A percentile compares a stretch with the other conserved stretches of the same genome.
These are phyloP conservation scores for Rhingia rostrata DNA, from an alignment of 2,888 invertebrate genomes.

Conservation along the genomic window DNA sequence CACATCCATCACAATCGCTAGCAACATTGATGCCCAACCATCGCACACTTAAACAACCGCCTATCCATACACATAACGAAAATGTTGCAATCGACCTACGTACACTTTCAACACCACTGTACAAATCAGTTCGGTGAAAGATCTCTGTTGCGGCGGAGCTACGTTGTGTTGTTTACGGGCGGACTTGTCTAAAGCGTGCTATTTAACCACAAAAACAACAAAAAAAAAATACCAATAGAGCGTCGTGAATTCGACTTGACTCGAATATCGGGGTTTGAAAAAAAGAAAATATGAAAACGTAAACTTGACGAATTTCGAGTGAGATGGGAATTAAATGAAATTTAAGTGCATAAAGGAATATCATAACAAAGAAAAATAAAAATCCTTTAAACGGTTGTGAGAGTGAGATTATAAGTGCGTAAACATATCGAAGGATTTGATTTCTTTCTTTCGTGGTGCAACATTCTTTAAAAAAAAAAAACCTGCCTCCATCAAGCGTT, in stretches of 20 bases:
- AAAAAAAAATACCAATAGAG: conserved; percentile 17
- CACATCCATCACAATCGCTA: neutral
- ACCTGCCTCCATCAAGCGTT: conserved; percentile 16
- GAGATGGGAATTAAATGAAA: neutral
- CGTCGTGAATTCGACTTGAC: neutral
- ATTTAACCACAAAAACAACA: conserved; percentile 14
- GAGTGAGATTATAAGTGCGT: conserved; percentile 1
- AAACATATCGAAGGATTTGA: neutral
- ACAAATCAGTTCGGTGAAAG: conserved; percentile 69
- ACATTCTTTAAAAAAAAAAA: conserved; percentile 19
- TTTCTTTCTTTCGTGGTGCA: conserved; percentile 47
- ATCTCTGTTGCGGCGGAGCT: conserved; percentile 71
- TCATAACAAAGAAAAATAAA: neutral
- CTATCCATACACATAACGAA: conserved; percentile 29
- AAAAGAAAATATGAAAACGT: neutral
- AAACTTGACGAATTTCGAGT: too few relatives aligned
- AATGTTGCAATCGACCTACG: conserved; percentile 59
- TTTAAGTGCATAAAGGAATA: conserved; percentile 1
- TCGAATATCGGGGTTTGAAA: conserved; percentile 46
- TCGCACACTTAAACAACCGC: conserved; percentile 21
- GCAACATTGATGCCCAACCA: conserved; percentile 57
- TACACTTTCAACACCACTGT: conserved; percentile 67
- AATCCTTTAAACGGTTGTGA: conserved; percentile 17
- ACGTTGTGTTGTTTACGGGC: conserved; percentile 66
- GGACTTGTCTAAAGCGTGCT: conserved; percentile 59